Evolutionary conservation across 53 echinoderm and acorn worm genomes (phyloP).

Genomic region (Crossaster papposus): DNA sequence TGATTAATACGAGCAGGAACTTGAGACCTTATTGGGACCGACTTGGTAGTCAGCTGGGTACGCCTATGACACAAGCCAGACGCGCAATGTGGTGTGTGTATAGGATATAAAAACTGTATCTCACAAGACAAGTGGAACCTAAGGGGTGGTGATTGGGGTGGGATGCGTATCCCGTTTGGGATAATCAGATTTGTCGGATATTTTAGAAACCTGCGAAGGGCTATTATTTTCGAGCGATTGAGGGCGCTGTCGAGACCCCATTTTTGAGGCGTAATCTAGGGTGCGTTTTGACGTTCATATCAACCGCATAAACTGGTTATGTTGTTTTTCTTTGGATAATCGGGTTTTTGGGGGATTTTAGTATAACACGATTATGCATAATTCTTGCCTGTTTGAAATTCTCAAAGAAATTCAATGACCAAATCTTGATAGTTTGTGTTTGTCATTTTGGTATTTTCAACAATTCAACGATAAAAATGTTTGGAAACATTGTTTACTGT

Average conservation of each 20-base stretch:
- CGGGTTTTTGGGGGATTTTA: too few relatives aligned
- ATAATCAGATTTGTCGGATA: background rate
- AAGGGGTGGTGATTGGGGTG: background rate
- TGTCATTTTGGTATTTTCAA: too few relatives aligned
- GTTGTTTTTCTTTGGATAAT: too few relatives aligned
- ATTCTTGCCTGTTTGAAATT: too few relatives aligned
- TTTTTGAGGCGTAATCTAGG: too few relatives aligned
- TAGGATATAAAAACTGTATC: background rate
- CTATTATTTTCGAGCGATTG: background rate
- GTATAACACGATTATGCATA: too few relatives aligned
- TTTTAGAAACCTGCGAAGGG: background rate
- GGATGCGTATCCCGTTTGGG: background rate
- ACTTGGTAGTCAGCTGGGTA: background rate
- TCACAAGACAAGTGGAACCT: background rate
- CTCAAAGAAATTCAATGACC: too few relatives aligned
- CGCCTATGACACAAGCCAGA: conserved; percentile 4
- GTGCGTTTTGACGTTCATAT: too few relatives aligned
- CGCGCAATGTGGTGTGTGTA: background rate
- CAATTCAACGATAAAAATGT: too few relatives aligned
- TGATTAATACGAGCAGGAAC: background rate
- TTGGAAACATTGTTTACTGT: too few relatives aligned
- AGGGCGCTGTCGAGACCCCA: background rate
- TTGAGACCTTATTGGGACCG: background rate
- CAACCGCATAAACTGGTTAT: too few relatives aligned
- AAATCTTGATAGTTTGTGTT: too few relatives aligned